Evolutionary conservation across 2,797 vertebrate species (phyloP), one percentile per base, ranked within the genome.

Genomic region (Pogoniulus pusillus): DNA sequence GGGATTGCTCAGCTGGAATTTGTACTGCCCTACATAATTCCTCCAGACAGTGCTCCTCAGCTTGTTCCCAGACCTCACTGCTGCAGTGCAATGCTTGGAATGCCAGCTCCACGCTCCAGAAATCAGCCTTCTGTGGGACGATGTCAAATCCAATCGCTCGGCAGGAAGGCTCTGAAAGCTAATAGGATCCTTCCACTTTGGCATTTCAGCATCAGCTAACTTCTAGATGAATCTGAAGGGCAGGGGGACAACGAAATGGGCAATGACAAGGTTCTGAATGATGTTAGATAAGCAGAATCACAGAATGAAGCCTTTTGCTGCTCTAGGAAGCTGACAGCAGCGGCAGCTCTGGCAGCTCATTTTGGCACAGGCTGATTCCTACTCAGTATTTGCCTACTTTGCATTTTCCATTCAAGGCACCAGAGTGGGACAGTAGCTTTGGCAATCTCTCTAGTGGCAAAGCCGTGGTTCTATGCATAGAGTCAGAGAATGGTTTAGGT

Each of bases 1-100:
- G 96, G 95, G 97, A 97, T 96, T 93, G 59, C 95, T 97, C 53
- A 32, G 59, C 53, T 87, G 80, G 91, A 97, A 95, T 97, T 96
- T 96, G 94, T 93, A 92, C 96, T 76, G 71, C 93, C 71, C 89
- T 59, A 62, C 57, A 83, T 59, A 97, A 97, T 96, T 95, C 72
- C 86, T 95, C 66, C 93, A 91, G 86, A 79, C 58, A 89, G 86
- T 72, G 72, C 86, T 96, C 91, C 92, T 96, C 82, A 75, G 93
- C 95, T 96, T 97, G 97, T 97, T 97, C 97, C 96, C 96, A 93
- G 94, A 93, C 69, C 87, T 93, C 37, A 4, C 47, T 73, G 12
- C 30, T 45, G 57, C 77, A 83, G 43, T 37, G 60, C 92, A 95
- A 91, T 92, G 91, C 72, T 85, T 96, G 92, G 89, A 96, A 97